Conservation (phyloP, 2,113 vertebrate species). For the Ctenodactylus gundi region DNA sequence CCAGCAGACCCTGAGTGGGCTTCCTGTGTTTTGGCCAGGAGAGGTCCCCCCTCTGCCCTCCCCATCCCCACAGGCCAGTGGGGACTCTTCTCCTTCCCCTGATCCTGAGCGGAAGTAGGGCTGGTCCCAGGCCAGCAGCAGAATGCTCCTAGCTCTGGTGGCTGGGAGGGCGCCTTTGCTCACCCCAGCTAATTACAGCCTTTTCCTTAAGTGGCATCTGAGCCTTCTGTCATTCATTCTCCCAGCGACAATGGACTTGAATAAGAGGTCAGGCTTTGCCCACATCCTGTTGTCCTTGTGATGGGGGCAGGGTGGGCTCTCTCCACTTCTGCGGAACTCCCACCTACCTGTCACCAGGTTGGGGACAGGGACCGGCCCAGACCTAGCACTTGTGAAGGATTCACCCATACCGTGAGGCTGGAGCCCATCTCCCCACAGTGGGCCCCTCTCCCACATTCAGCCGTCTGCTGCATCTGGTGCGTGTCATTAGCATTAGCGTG, state of each 20-base stretch:
- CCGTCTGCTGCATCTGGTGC: background rate
- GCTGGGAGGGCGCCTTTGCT: background rate
- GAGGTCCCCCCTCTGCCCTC: background rate
- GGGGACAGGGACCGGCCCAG: background rate
- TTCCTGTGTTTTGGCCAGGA: background rate
- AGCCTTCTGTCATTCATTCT: background rate
- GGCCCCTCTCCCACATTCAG: background rate
- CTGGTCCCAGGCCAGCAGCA: background rate
- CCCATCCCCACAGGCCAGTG: background rate
- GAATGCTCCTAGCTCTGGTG: background rate
- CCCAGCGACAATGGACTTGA: slow-evolving; percentile 57
- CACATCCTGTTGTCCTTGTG: slow-evolving; percentile 39
- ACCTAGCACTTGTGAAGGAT: background rate
- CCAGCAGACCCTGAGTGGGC: fast-evolving
- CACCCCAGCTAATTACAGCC: slow-evolving; percentile 49
- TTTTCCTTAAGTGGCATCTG: background rate
- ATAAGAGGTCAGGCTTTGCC: slow-evolving; percentile 72
- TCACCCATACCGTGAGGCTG: background rate
- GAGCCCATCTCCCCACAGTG: background rate
- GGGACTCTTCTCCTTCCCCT: background rate
- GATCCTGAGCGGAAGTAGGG: background rate
- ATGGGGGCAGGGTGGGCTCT: background rate
- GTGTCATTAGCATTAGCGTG: slow-evolving; percentile 42
- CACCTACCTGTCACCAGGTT: no score
- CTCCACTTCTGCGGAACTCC: background rate